Evolutionary conservation across 2,888 invertebrate genomes (phyloP).

Genomic region (Anagyrus pseudococci): DNA sequence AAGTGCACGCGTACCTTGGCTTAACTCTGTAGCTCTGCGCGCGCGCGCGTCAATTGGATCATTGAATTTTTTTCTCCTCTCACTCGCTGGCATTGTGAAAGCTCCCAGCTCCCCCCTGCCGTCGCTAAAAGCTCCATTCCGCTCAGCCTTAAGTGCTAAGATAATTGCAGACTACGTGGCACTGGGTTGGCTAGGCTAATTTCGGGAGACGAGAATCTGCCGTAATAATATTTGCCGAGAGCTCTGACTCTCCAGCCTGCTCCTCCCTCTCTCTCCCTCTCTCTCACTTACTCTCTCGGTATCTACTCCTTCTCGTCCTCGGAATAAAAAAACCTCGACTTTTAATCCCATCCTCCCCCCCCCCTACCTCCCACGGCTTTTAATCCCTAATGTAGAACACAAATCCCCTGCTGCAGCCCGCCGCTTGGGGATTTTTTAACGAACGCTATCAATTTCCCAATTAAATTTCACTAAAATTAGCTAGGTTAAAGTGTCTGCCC

Average conservation of each 20-base stretch:
- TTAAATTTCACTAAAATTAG: too few species aligned
- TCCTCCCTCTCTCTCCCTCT: too few species aligned
- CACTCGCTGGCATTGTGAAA: constrained; percentile 13
- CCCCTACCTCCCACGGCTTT: background rate
- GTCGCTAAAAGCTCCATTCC: constrained; percentile 27
- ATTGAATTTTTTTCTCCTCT: constrained; percentile 24
- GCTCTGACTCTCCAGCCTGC: too few species aligned
- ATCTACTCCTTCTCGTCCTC: background rate
- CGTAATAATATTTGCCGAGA: constrained; percentile 30
- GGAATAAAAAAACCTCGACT: constrained; percentile 11
- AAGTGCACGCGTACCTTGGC: too few species aligned
- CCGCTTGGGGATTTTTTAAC: background rate
- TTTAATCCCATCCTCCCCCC: constrained; percentile 24
- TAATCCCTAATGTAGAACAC: constrained; percentile 24
- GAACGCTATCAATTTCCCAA: too few species aligned
- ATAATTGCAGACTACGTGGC: constrained; percentile 15
- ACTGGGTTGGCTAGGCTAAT: constrained; percentile 11
- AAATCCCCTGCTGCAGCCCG: background rate
- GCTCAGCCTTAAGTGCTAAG: constrained; percentile 19
- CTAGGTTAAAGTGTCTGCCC: too few species aligned
- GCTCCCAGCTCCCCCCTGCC: background rate
- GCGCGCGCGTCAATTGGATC: constrained; percentile 22
- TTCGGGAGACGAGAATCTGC: constrained; percentile 16
- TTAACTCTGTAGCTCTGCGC: too few species aligned
- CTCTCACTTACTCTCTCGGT: too few species aligned